Percentiles rank a stretch among this genome's conserved stretches.
phyloP scores from a whole-genome alignment of 2,888 invertebrate species.

The Scotopteryx bipunctaria region DNA sequence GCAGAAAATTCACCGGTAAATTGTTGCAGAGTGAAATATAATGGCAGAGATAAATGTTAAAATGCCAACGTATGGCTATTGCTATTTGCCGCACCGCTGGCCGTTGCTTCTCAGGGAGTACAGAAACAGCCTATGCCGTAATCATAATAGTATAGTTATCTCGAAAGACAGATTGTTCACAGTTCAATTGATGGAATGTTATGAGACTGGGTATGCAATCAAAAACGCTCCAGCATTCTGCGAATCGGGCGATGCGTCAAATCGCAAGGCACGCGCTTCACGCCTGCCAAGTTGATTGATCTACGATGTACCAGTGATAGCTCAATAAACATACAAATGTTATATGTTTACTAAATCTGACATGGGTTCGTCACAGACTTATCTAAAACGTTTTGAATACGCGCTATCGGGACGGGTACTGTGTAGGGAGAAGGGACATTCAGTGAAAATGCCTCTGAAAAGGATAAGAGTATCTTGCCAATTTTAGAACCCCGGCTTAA shows the following conservation, averaged over 20 bases:
- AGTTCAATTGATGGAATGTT: conserved; percentile 30
- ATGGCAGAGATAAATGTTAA: no score
- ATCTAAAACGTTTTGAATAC: neutral
- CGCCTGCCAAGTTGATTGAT: conserved; percentile 25
- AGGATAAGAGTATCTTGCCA: neutral
- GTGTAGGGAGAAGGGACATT: neutral
- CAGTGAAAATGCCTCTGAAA: neutral
- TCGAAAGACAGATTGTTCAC: conserved; percentile 8
- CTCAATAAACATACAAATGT: conserved; percentile 17
- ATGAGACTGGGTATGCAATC: conserved; percentile 47
- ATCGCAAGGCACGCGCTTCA: conserved; percentile 44
- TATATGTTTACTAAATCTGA: conserved; percentile 17
- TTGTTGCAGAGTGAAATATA: no score
- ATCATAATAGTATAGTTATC: neutral
- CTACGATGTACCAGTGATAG: conserved; percentile 9
- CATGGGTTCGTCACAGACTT: conserved; percentile 15
- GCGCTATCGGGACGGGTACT: neutral
- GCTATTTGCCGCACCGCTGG: neutral
- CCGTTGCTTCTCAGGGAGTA: neutral
- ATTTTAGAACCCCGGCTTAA: neutral
- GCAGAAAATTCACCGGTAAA: no score
- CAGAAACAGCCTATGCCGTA: neutral
- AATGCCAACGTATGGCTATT: no score
- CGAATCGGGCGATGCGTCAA: conserved; percentile 38
- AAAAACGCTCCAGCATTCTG: conserved; percentile 47